phyloP scores from a whole-genome alignment of 2,113 vertebrate species.

The Microcebus jonahi region DNA sequence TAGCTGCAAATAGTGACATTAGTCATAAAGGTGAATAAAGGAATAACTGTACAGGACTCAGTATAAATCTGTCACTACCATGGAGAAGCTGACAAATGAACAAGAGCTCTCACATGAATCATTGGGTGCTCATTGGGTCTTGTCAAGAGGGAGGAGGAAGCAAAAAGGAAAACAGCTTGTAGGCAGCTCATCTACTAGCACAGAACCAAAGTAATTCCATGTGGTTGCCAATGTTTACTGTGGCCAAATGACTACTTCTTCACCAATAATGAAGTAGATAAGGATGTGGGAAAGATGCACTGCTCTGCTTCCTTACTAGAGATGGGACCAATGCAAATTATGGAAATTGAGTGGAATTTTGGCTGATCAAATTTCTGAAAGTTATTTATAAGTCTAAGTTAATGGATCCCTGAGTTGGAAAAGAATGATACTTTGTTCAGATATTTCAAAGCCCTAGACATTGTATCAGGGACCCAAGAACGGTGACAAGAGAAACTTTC shows the following conservation, averaged over 20 bases:
- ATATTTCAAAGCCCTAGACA: not conserved
- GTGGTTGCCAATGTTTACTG: not conserved
- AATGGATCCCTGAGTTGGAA: not conserved
- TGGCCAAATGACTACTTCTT: not conserved
- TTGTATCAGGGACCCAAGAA: not conserved
- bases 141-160: not conserved
- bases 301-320: not conserved
- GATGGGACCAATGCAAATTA: not conserved
- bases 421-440: not conserved
- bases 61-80: not conserved
- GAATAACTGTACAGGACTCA: not conserved
- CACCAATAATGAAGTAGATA: not conserved
- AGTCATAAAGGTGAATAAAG: not conserved
- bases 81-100: not conserved
- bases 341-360: not conserved
- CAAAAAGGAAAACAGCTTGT: not conserved
- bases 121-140: not conserved
- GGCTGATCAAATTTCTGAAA: not conserved
- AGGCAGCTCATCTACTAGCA: not conserved
- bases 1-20: not conserved
- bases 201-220: not conserved
- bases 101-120: not conserved
- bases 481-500: not conserved
- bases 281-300: not conserved
- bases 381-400: not conserved